A percentile compares a stretch with the other conserved stretches of the same genome.
Evolutionary conservation across 2,797 vertebrate genomes (phyloP).

Genomic region (Gallinago solitaria): DNA sequence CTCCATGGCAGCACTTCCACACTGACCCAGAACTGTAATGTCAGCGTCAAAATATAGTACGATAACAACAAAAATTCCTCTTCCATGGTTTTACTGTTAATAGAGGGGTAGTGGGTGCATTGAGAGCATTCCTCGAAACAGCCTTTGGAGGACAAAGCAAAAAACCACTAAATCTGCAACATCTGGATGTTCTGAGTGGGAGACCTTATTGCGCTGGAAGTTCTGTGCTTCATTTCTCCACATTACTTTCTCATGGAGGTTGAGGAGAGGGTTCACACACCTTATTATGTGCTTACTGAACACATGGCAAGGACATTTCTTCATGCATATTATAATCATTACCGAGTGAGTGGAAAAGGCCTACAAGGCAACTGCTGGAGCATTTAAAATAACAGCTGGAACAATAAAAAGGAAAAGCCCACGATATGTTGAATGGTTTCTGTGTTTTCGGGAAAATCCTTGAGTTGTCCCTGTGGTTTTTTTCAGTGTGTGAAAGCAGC

Average conservation of each 20-base stretch:
- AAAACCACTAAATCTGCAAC: background rate
- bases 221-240: background rate
- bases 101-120: background rate
- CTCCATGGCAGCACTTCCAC: background rate
- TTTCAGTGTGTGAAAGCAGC: conserved; percentile 85
- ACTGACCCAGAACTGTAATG: background rate
- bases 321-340: conserved; percentile 12
- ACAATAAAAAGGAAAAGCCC: background rate
- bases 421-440: background rate
- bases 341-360: conserved; percentile 4
- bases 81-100: background rate
- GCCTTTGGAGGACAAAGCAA: background rate
- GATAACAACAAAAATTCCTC: background rate
- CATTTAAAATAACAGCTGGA: conserved; percentile 20
- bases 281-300: background rate
- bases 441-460: background rate
- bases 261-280: background rate
- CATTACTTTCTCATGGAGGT: background rate
- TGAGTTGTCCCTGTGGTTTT: background rate
- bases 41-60: background rate
- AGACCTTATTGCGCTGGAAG: background rate
- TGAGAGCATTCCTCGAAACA: background rate
- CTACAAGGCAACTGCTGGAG: conserved; percentile 28
- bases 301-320: background rate
- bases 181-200: background rate